Base-by-base conservation (phyloP, 1,140 invertebrate genomes). In the Eufriesea mexicana region DNA sequence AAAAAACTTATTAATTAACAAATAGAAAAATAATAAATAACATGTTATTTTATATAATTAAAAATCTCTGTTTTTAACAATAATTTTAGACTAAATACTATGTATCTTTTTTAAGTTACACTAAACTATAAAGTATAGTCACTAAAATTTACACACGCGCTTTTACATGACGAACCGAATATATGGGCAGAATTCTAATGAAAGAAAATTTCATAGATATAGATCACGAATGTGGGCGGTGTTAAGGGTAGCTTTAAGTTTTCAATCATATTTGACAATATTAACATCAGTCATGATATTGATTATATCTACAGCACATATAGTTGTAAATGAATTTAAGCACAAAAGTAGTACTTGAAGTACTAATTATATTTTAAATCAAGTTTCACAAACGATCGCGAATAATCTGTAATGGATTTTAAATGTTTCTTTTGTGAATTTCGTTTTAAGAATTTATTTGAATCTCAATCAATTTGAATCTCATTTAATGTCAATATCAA, bases 181-280 rank as follows among this genome's bases (percentile, higher is more conserved):
- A 64, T 74, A 66, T 66, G n/a, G n/a, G 49, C 35, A 74, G 59
- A 81, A 80, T 80, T 80, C 23, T 62, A 80, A 74, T 74, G 35
- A 64, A 72, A 79, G n/a, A 25, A 79, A 61, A 49, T 79, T 42
- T 55, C 28, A 6, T 25, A 68, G 9, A 59, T 79, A 61, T 49
- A 47, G 5, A 51, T 57, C 20, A 28, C n/a, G 16, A 79, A 64
- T 23, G 5, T 45, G 59, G 25, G 10, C 18, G 47, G 47, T 62
- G 23, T 66, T 66, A 66, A 62, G 42, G 23, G 35, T 54, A 14
- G 14, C 16, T 16, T 54, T 8, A 18, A 45, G 35, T 80, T 73
- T 54, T 54, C 16, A 45, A 80, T 73, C 7, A 45, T 6, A 42
- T 51, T 54, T 62, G 1, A 62, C 4, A 2, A 57, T 16, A 28